Evolutionary conservation across 2,888 invertebrate genomes (phyloP), one percentile per base, ranked within the genome.

Genomic region (Anaspis maculata): DNA sequence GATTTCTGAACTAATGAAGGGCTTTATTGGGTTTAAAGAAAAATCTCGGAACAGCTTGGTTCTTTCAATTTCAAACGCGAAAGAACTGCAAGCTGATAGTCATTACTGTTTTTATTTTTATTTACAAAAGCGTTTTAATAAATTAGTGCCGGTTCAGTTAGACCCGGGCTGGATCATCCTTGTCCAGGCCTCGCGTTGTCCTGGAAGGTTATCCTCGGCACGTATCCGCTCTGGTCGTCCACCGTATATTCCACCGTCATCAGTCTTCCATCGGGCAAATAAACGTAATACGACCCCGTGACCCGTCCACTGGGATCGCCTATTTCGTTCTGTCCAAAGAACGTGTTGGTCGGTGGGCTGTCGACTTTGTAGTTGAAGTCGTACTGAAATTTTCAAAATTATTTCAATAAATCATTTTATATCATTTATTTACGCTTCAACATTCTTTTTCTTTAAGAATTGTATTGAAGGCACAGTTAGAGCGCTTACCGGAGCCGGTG

Each of bases 321-420:
- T 15, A 67, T 62, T 66, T 82, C 81, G 48, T 76, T 77, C 41
- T 79, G 78, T 6, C 80, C 80, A 60, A 77, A 81, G 65, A 71
- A 79, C 26, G 78, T 71, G 35, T 73, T 69, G 45, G 78, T 77
- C 49, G 78, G 77, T 45, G 74, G 72, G 57, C 81, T 80, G 56
- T 81, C 79, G 14, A 83, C 82, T 62, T 79, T 79, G 61, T 80
- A 83, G 62, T 79, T 72, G 64, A 77, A 82, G 59, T 79, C 76
- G 53, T 81, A 82, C 83, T 83, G 69, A n/a, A n/a, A n/a, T n/a
- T n/a, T n/a, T n/a, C n/a, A n/a, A n/a, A n/a, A n/a, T n/a, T n/a
- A n/a, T n/a, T n/a, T n/a, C n/a, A n/a, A n/a, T n/a, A n/a, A n/a
- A n/a, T n/a, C n/a, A n/a, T n/a, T n/a, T n/a, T n/a, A n/a, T n/a